Conservation (phyloP, 2,888 invertebrate species). For the Heliconius hortense region DNA sequence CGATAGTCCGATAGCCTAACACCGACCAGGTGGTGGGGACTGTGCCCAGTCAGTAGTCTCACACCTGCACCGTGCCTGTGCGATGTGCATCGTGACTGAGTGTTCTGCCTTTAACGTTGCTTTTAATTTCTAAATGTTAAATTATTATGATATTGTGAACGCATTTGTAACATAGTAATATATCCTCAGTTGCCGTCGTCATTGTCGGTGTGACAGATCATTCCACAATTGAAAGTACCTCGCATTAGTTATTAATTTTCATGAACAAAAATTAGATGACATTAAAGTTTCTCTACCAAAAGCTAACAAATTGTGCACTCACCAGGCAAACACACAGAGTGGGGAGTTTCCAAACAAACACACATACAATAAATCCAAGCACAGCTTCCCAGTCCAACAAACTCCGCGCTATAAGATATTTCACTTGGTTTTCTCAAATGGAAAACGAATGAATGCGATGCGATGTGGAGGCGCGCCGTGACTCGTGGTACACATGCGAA, state of each 20-base stretch:
- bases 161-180: neutral
- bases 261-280: neutral
- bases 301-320: conserved; percentile 21
- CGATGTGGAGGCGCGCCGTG: conserved; percentile 42
- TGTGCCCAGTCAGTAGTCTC: no score
- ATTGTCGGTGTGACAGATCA: neutral
- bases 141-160: neutral
- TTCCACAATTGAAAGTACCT: conserved; percentile 2
- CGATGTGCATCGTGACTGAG: no score
- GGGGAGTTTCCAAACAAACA: conserved; percentile 19
- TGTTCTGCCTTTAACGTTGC: neutral
- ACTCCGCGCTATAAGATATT: conserved; percentile 52
- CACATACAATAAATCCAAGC: conserved; percentile 58
- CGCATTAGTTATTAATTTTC: neutral
- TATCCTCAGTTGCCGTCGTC: neutral
- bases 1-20: no score
- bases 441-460: conserved; percentile 72
- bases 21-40: no score
- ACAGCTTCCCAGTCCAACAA: conserved; percentile 45
- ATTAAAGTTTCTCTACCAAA: neutral
- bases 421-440: conserved; percentile 72
- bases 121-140: neutral
- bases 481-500: conserved; percentile 39
- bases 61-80: no score
- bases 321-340: conserved; percentile 22